phyloP scores from a whole-genome alignment of 53 echinoderm and acorn worm species.

The Holothuria scabra region DNA sequence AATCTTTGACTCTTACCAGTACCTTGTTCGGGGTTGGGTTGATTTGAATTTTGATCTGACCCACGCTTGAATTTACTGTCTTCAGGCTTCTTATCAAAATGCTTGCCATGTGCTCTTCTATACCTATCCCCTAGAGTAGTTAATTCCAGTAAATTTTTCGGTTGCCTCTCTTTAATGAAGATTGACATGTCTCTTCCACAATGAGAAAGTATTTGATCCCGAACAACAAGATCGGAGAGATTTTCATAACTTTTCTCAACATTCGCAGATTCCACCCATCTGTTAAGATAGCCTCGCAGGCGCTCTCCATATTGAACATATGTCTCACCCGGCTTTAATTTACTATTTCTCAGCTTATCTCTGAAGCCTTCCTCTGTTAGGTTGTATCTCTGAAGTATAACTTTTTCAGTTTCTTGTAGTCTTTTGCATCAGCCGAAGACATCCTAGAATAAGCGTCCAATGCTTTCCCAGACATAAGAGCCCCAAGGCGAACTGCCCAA shows the following conservation, averaged over 20 bases:
- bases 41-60: background rate
- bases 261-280: slow-evolving; percentile 62
- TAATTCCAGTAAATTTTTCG: slow-evolving; percentile 26
- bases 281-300: slow-evolving; percentile 34
- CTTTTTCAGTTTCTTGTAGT: slow-evolving; percentile 43
- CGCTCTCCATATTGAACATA: slow-evolving; percentile 50
- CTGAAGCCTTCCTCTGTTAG: slow-evolving; percentile 64
- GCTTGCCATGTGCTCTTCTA: slow-evolving; percentile 48
- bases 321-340: slow-evolving; percentile 52
- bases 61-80: background rate
- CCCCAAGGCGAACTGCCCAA: slow-evolving; percentile 57
- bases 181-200: slow-evolving; percentile 56
- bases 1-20: too few species aligned
- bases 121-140: slow-evolving; percentile 55
- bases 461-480: slow-evolving; percentile 63
- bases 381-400: slow-evolving; percentile 54
- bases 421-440: slow-evolving; percentile 47
- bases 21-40: background rate
- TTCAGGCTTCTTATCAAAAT: background rate
- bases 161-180: slow-evolving; percentile 67
- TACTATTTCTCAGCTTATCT: slow-evolving; percentile 58
- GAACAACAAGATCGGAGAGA: slow-evolving; percentile 51
- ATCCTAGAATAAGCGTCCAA: slow-evolving; percentile 58
- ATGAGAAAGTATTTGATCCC: slow-evolving; percentile 56
- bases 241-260: background rate